A percentile compares a stretch with the other conserved stretches of the same genome.
These are phyloP conservation scores for Leptarthrus brevirostris DNA, from an alignment of 2,888 invertebrate genomes.

Conservation along the genomic window DNA sequence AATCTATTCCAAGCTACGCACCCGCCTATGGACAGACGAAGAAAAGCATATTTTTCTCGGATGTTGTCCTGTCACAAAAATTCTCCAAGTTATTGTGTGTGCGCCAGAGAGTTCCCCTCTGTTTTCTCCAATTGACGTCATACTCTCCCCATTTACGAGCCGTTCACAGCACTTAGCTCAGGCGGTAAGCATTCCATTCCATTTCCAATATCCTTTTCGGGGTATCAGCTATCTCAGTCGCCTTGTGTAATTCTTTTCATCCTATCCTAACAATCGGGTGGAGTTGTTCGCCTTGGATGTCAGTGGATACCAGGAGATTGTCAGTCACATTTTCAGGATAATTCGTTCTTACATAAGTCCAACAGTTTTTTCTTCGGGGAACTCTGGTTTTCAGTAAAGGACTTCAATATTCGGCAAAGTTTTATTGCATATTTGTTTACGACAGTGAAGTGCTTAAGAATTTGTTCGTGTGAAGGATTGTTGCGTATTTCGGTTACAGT, in stretches of 20 bases:
- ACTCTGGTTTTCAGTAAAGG: too few relatives aligned
- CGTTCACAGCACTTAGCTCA: slow-evolving; percentile 5
- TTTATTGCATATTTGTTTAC: too few relatives aligned
- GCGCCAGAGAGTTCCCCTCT: slow-evolving; percentile 16
- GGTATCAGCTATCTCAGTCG: slow-evolving; percentile 38
- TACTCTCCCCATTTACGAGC: slow-evolving; percentile 41
- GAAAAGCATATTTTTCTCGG: too few relatives aligned
- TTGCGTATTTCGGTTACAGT: neutral
- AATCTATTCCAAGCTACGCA: too few relatives aligned
- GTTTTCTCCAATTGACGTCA: slow-evolving; percentile 38
- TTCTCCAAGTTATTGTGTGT: slow-evolving; percentile 2
- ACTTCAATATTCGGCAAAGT: too few relatives aligned
- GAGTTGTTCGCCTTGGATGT: slow-evolving; percentile 39
- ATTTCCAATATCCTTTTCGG: slow-evolving; percentile 31
- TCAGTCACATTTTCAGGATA: slow-evolving; percentile 40
- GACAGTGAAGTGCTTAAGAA: too few relatives aligned
- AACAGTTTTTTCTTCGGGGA: too few relatives aligned
- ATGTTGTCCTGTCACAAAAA: slow-evolving; percentile 17
- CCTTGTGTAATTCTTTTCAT: slow-evolving; percentile 32
- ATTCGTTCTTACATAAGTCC: slow-evolving; percentile 46
- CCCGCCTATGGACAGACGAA: neutral
- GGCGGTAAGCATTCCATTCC: slow-evolving; percentile 8
- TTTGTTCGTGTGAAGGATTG: neutral
- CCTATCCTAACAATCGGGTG: slow-evolving; percentile 46
- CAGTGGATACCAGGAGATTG: slow-evolving; percentile 37